A percentile compares a stretch with the other conserved stretches of the same genome.
Evolutionary conservation across 2,888 invertebrate species (phyloP).

Genomic region (Cancer borealis): DNA sequence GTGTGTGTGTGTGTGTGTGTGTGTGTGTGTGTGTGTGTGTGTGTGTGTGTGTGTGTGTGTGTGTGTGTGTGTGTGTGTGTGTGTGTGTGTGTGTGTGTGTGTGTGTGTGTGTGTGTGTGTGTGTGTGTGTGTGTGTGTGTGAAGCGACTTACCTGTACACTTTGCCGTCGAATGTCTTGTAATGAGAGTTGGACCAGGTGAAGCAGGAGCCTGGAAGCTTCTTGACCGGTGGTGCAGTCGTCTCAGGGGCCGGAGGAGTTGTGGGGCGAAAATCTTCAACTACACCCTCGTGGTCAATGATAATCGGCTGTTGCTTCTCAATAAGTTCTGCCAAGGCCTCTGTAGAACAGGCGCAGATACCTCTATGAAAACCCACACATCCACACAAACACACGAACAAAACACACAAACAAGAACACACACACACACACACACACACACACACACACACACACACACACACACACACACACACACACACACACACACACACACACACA

Average conservation of each 20-base stretch:
- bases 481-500: not conserved
- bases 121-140: not conserved
- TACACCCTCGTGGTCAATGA: not conserved
- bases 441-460: not conserved
- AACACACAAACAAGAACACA: not conserved
- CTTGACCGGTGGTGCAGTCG: conserved; percentile 23
- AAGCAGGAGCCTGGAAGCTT: conserved; percentile 84
- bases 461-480: not conserved
- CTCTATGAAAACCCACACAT: not conserved
- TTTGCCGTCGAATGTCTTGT: conserved; percentile 88
- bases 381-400: not conserved
- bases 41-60: not conserved
- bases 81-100: no score
- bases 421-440: not conserved
- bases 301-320: no score
- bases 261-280: not conserved
- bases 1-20: no score
- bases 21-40: no score
- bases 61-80: no score
- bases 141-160: conserved; percentile 81
- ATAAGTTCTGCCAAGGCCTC: not conserved
- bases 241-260: not conserved
- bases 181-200: conserved; percentile 83
- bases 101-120: no score
- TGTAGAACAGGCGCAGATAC: not conserved